Evolutionary conservation across 2,888 invertebrate genomes (phyloP).

Genomic region (Spatulosminthurus flaviceps): DNA sequence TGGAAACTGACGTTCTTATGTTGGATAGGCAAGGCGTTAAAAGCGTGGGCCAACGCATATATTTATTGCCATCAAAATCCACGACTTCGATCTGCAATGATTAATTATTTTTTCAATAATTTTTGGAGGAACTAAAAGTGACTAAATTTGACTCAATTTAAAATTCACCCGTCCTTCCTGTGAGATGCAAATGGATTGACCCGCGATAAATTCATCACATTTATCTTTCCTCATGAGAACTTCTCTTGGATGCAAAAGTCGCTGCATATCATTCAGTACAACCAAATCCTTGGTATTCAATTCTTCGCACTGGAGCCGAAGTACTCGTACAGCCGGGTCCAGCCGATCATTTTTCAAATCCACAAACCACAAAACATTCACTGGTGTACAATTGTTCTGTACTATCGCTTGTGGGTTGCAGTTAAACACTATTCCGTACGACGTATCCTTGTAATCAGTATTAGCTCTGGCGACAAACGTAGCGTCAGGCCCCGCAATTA

Average conservation of each 20-base stretch:
- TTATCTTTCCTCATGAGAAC: background rate
- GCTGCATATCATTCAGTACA: background rate
- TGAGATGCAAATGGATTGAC: background rate
- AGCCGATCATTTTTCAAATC: conserved; percentile 2
- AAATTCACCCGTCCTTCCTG: background rate
- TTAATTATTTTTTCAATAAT: background rate
- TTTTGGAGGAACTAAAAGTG: too few species aligned
- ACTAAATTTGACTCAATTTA: too few species aligned
- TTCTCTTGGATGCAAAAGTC: background rate
- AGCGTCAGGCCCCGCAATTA: background rate
- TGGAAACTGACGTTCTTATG: background rate
- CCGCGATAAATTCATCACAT: background rate
- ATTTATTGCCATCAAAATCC: background rate
- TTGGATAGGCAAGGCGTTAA: background rate
- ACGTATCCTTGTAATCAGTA: background rate
- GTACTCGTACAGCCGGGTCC: background rate
- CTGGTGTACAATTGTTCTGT: background rate
- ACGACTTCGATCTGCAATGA: background rate
- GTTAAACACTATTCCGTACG: background rate
- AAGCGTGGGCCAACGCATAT: background rate
- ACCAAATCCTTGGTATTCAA: background rate
- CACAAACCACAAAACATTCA: background rate
- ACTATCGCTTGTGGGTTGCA: background rate
- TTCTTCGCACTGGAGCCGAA: background rate
- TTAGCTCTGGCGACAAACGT: background rate